phyloP scores from a whole-genome alignment of 1,140 invertebrate species.

The Heliconius congener region DNA sequence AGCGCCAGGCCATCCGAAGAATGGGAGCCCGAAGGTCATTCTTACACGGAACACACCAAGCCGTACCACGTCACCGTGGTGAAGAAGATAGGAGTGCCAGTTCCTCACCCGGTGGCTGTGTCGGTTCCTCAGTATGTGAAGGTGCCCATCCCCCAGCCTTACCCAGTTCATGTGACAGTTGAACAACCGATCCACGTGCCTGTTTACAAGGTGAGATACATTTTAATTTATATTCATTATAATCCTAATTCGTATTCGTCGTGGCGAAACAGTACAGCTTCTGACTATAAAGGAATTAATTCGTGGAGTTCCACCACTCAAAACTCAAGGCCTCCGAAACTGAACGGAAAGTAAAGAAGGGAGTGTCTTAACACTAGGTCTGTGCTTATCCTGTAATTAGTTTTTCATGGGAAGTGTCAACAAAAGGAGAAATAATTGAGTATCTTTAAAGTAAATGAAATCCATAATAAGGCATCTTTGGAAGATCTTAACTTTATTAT shows the following conservation, averaged over 20 bases:
- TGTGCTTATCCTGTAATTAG: too few relatives aligned
- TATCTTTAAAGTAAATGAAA: not conserved
- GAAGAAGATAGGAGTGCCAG: constrained; percentile 88
- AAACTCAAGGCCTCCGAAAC: not conserved
- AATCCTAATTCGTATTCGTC: not conserved
- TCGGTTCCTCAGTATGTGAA: constrained; percentile 88
- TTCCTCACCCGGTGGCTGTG: constrained; percentile 88
- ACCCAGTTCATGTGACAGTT: constrained; percentile 86
- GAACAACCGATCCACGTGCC: constrained; percentile 88
- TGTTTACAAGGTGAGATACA: constrained; percentile 85
- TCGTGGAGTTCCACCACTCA: too few relatives aligned
- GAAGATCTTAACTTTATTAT: not conserved
- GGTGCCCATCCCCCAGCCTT: constrained; percentile 88
- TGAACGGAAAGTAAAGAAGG: too few relatives aligned
- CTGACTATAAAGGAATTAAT: too few relatives aligned
- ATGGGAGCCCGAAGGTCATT: constrained; percentile 91
- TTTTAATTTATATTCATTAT: not conserved
- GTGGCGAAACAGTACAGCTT: not conserved
- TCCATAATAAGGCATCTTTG: not conserved
- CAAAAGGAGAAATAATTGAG: too few relatives aligned
- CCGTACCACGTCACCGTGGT: constrained; percentile 87
- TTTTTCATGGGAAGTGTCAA: too few relatives aligned
- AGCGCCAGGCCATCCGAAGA: constrained; percentile 84
- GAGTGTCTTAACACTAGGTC: too few relatives aligned
- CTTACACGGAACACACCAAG: constrained; percentile 85